Evolutionary conservation across 2,797 vertebrate species (phyloP).

Genomic region (Monodelphis domestica): DNA sequence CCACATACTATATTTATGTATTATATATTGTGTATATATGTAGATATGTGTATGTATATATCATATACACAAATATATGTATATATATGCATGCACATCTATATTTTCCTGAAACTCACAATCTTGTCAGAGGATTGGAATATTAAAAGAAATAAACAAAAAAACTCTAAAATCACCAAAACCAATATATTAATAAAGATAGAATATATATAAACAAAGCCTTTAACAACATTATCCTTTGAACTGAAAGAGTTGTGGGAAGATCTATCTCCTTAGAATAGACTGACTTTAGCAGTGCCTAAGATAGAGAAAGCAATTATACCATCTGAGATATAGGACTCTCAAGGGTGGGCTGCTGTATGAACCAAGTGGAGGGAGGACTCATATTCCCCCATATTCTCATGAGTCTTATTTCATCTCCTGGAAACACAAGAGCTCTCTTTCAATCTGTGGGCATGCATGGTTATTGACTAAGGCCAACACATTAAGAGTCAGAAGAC

Average conservation of each 20-base stretch:
- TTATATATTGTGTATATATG: too few relatives aligned
- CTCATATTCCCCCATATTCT: too few relatives aligned
- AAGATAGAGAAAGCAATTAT: not conserved
- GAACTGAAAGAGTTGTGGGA: not conserved
- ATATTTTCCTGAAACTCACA: not conserved
- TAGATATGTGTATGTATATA: too few relatives aligned
- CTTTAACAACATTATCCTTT: not conserved
- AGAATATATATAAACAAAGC: not conserved
- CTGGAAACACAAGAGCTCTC: not conserved
- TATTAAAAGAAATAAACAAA: not conserved
- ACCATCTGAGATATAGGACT: not conserved
- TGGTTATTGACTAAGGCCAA: not conserved
- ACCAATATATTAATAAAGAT: not conserved
- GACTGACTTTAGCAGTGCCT: not conserved
- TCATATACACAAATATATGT: not conserved
- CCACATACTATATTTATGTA: too few relatives aligned
- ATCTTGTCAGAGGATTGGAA: not conserved
- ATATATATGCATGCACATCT: not conserved
- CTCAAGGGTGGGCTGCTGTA: not conserved
- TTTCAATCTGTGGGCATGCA: not conserved
- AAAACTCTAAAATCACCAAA: not conserved
- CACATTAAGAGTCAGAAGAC: too few relatives aligned
- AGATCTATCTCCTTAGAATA: not conserved
- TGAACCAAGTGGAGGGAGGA: not conserved
- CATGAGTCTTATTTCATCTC: not conserved